phyloP scores from a whole-genome alignment of 64 coral and sea anemone species.

The Catalaphyllia jardinei region DNA sequence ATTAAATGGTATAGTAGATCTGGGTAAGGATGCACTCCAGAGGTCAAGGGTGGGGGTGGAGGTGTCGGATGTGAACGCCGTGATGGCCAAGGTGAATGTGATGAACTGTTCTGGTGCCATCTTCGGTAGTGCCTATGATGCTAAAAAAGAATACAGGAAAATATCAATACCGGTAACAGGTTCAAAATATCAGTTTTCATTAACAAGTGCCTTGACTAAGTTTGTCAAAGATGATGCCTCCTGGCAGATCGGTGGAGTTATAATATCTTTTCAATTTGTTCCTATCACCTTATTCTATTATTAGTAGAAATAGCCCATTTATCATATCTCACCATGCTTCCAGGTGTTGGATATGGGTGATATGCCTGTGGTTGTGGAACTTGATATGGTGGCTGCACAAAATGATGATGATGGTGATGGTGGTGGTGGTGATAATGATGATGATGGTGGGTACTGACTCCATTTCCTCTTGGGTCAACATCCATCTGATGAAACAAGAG shows the following conservation, averaged over 20 bases:
- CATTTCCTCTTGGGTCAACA: conserved; percentile 40
- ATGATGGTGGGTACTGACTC: conserved; percentile 72
- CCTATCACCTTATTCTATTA: neutral
- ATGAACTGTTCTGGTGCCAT: conserved; percentile 72
- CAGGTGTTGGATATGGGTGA: conserved; percentile 68
- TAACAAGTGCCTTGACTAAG: too few species aligned
- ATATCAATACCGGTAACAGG: neutral
- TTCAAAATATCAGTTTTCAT: neutral
- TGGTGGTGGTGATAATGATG: conserved; percentile 97
- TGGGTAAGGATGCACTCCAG: conserved; percentile 66
- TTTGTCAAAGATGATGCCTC: too few species aligned
- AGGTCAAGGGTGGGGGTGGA: conserved; percentile 31
- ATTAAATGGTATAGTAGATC: conserved; percentile 86
- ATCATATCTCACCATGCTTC: conserved; percentile 65
- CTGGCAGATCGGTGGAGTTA: too few species aligned
- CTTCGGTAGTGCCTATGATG: conserved; percentile 88
- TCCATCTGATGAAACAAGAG: conserved; percentile 52
- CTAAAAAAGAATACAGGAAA: conserved; percentile 21
- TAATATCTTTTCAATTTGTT: too few species aligned
- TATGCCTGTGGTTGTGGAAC: conserved; percentile 60
- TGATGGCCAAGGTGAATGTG: conserved; percentile 69
- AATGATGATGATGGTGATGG: conserved; percentile 87
- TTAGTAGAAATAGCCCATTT: neutral
- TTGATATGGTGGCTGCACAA: conserved; percentile 84
- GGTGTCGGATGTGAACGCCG: conserved; percentile 7